These are phyloP conservation scores for Podarcis lilfordi DNA, from an alignment of 2,797 vertebrate genomes.

Conservation along the genomic window DNA sequence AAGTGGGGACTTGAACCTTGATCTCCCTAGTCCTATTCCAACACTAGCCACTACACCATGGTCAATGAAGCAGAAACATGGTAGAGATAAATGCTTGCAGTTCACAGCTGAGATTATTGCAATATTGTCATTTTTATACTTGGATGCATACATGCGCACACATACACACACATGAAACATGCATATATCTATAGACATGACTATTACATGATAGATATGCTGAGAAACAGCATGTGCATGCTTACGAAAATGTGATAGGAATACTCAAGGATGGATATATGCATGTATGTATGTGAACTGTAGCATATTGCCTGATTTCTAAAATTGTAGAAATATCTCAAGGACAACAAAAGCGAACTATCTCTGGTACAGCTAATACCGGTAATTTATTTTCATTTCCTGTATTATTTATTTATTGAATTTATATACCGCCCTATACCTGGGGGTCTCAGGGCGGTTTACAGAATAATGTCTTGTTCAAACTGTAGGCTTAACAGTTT, in stretches of 20 bases:
- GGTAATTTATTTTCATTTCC: background rate
- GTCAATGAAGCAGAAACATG: no score
- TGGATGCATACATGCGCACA: background rate
- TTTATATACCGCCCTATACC: no score
- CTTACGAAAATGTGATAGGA: background rate
- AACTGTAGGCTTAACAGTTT: no score
- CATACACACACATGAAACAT: background rate
- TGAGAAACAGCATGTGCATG: background rate
- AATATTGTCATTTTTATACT: background rate
- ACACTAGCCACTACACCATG: background rate
- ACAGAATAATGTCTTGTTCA: background rate
- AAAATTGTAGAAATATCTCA: background rate
- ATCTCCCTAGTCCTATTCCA: background rate
- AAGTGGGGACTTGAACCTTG: background rate
- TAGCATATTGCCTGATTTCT: background rate
- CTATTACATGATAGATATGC: background rate
- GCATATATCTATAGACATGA: background rate
- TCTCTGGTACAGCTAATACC: background rate
- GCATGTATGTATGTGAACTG: background rate
- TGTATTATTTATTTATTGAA: no score
- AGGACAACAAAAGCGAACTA: background rate
- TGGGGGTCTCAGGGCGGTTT: no score
- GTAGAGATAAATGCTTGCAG: background rate
- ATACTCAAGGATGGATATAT: background rate
- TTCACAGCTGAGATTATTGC: background rate